Percentiles rank a stretch among this genome's conserved stretches.
Evolutionary conservation across 2,888 invertebrate genomes (phyloP).

Genomic region (Protonemura montana): DNA sequence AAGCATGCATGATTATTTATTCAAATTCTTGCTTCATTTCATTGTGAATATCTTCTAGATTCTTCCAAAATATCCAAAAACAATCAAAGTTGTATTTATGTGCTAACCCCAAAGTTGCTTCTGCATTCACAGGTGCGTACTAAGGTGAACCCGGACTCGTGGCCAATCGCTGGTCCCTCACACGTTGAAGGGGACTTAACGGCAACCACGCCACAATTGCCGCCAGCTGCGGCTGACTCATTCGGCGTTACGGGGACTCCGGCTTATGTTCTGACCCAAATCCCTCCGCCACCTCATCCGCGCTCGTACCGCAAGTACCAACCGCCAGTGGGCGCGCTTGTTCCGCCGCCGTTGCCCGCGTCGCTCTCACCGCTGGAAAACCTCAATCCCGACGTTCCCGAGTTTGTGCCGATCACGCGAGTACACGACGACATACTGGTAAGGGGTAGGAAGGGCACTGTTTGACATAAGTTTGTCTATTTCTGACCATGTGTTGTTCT

Average conservation of each 20-base stretch:
- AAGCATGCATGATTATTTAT: no score
- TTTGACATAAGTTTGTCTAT: no score
- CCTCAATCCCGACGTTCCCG: slow-evolving; percentile 86
- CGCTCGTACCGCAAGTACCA: slow-evolving; percentile 49
- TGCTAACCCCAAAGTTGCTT: background rate
- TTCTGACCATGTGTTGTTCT: no score
- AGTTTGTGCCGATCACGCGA: slow-evolving; percentile 73
- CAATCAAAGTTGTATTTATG: no score
- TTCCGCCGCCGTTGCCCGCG: slow-evolving; percentile 40
- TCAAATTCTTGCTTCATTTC: no score
- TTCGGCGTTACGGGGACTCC: slow-evolving; percentile 49
- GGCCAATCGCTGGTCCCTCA: slow-evolving; percentile 80
- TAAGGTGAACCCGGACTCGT: slow-evolving; percentile 80
- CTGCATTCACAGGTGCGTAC: slow-evolving; percentile 77
- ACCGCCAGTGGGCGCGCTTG: slow-evolving; percentile 49
- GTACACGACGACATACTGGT: slow-evolving; percentile 56
- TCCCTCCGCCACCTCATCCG: slow-evolving; percentile 44
- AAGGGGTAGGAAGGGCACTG: slow-evolving; percentile 52
- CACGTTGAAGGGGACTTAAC: slow-evolving; percentile 7
- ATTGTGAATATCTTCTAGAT: no score
- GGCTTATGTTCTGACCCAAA: slow-evolving; percentile 33
- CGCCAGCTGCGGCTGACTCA: slow-evolving; percentile 49
- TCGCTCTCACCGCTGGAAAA: slow-evolving; percentile 59
- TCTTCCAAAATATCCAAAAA: no score
- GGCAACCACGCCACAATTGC: slow-evolving; percentile 31